phyloP scores from a whole-genome alignment of 53 echinoderm and acorn worm genomes.

The Pentamera pediparva region DNA sequence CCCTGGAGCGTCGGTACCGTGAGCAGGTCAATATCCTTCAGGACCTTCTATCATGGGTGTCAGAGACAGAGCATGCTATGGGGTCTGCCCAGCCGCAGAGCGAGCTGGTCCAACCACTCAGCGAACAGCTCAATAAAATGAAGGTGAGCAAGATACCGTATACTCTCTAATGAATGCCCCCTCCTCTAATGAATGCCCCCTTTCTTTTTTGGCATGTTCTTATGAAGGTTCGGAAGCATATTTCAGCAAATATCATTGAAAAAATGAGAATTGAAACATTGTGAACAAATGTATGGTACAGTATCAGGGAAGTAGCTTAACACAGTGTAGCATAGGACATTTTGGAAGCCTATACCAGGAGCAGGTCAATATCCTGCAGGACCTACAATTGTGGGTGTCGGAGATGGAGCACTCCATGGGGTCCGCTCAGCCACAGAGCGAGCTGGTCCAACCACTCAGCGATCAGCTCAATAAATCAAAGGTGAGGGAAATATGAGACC shows the following conservation, averaged over 20 bases:
- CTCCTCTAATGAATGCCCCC: background rate
- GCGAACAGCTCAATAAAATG: slow-evolving; percentile 92
- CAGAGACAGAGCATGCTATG: slow-evolving; percentile 87
- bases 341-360: slow-evolving; percentile 53
- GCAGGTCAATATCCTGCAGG: slow-evolving; percentile 60
- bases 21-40: slow-evolving; percentile 64
- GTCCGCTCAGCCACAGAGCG: slow-evolving; percentile 87
- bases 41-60: slow-evolving; percentile 78
- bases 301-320: too few species aligned
- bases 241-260: too few species aligned
- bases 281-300: too few species aligned
- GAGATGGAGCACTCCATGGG: slow-evolving; percentile 93
- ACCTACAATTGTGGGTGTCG: slow-evolving; percentile 81
- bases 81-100: slow-evolving; percentile 92
- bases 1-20: slow-evolving; percentile 60
- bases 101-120: slow-evolving; percentile 78
- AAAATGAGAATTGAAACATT: too few species aligned
- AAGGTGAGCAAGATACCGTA: slow-evolving; percentile 52
- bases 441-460: slow-evolving; percentile 73
- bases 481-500: slow-evolving; percentile 49
- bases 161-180: background rate
- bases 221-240: too few species aligned
- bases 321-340: too few species aligned
- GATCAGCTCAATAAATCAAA: slow-evolving; percentile 96
- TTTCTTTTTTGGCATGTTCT: too few species aligned